Conservation (phyloP, 2,888 invertebrate genomes). For the Eristalis pertinax region DNA sequence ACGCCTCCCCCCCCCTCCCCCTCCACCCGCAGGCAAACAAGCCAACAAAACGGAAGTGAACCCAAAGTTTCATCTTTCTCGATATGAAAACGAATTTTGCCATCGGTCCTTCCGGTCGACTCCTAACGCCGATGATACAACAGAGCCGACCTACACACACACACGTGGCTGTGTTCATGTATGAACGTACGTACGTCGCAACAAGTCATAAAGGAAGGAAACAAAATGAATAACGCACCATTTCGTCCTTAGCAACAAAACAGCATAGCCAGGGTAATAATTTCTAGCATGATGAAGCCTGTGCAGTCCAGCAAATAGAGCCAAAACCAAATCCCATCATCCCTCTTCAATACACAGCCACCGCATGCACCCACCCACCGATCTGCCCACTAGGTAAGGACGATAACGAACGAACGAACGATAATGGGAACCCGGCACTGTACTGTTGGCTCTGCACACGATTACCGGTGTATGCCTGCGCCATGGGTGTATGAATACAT, state of each 20-base stretch:
- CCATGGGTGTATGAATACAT: constrained; percentile 20
- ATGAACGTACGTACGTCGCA: constrained; percentile 1
- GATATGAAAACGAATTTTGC: constrained; percentile 49
- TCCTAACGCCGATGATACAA: constrained; percentile 25
- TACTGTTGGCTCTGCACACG: constrained; percentile 56
- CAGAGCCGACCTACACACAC: constrained; percentile 2
- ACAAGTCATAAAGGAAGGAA: constrained; percentile 57
- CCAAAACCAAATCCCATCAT: background rate
- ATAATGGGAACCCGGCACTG: constrained; percentile 43
- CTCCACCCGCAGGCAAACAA: background rate
- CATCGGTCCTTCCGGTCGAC: constrained; percentile 24
- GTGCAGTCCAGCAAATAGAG: constrained; percentile 36
- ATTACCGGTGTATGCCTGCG: constrained; percentile 46
- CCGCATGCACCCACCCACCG: background rate
- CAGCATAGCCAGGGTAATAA: constrained; percentile 44
- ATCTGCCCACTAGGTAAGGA: constrained; percentile 13
- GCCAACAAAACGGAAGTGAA: constrained; percentile 10
- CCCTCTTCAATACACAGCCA: background rate
- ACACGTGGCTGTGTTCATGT: background rate
- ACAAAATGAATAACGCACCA: constrained; percentile 60
- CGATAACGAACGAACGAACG: constrained; percentile 46
- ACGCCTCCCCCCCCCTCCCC: background rate
- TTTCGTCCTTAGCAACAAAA: constrained; percentile 61
- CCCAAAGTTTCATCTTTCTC: constrained; percentile 47
- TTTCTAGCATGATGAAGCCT: constrained; percentile 48